A percentile compares a stretch with the other conserved stretches of the same genome.
phyloP scores from a whole-genome alignment of 2,113 vertebrate species.

The Alligator mississippiensis region DNA sequence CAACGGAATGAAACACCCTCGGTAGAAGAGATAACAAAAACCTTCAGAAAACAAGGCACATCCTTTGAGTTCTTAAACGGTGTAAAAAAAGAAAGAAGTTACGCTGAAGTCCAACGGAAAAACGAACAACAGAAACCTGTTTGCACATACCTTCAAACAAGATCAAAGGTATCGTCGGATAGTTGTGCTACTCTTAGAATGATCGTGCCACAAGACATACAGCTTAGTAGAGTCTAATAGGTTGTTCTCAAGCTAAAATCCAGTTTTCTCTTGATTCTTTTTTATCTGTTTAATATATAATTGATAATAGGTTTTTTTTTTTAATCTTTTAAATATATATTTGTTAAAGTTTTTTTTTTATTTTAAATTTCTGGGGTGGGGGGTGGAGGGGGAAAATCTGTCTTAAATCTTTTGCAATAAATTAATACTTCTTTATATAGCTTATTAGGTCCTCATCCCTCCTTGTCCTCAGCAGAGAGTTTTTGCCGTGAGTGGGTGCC shows the following conservation, averaged over 20 bases:
- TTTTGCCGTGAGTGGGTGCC: background rate
- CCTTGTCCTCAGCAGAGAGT: background rate
- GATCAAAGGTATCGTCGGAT: slow-evolving; percentile 62
- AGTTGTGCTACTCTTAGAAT: slow-evolving; percentile 76
- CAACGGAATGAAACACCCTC: slow-evolving; percentile 45
- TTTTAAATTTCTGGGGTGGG: slow-evolving; percentile 61
- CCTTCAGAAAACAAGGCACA: slow-evolving; percentile 91
- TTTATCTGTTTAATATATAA: slow-evolving; percentile 83
- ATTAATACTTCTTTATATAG: slow-evolving; percentile 81
- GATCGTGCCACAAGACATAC: slow-evolving; percentile 73
- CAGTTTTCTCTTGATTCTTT: slow-evolving; percentile 77
- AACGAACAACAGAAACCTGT: slow-evolving; percentile 41
- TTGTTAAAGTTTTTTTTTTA: slow-evolving; percentile 84
- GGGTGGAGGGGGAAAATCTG: slow-evolving; percentile 50
- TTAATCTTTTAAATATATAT: slow-evolving; percentile 86
- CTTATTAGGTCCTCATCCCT: slow-evolving; percentile 69
- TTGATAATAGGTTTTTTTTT: slow-evolving; percentile 79
- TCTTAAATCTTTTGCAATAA: slow-evolving; percentile 81
- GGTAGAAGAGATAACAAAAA: slow-evolving; percentile 59
- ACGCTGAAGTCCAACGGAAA: slow-evolving; percentile 72
- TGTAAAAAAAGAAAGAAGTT: slow-evolving; percentile 63
- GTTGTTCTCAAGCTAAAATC: slow-evolving; percentile 74
- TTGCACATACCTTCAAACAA: slow-evolving; percentile 62
- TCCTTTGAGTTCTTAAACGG: slow-evolving; percentile 78
- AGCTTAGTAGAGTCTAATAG: slow-evolving; percentile 74